These are phyloP conservation scores for Trematomus bernacchii DNA, from an alignment of 2,797 vertebrate species.

Conservation along the genomic window DNA sequence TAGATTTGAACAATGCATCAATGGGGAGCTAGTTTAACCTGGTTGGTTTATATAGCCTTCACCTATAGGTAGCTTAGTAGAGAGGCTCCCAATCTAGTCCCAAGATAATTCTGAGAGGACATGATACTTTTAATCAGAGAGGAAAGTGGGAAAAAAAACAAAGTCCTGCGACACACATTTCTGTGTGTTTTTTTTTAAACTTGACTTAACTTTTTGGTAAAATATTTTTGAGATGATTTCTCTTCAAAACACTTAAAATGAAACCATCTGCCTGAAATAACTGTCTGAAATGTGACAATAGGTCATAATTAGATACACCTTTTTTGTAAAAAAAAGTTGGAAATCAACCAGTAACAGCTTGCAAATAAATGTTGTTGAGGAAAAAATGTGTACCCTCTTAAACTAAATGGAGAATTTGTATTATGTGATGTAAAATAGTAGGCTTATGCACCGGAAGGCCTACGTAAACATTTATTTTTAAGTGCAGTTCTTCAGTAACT, in stretches of 20 bases:
- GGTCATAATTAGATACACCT: background rate
- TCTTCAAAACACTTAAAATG: conserved; percentile 4
- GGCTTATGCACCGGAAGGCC: too few species aligned
- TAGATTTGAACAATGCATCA: background rate
- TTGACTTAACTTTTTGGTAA: background rate
- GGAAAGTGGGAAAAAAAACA: background rate
- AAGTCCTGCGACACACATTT: background rate
- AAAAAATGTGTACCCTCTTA: background rate
- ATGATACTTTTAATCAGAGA: background rate
- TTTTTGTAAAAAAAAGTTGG: background rate
- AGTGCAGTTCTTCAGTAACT: background rate
- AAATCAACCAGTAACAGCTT: background rate
- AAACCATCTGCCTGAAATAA: background rate
- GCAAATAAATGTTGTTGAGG: background rate
- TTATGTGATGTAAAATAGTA: background rate
- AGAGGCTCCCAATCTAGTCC: background rate
- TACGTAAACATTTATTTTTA: background rate
- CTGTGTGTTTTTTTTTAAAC: background rate
- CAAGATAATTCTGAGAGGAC: background rate
- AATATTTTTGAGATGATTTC: background rate
- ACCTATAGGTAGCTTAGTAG: background rate
- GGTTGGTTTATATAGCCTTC: background rate
- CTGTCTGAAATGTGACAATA: background rate
- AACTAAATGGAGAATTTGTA: background rate
- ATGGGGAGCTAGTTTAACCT: background rate